Evolutionary conservation across 2,113 vertebrate species (phyloP).

Genomic region (Macquaria australasica): DNA sequence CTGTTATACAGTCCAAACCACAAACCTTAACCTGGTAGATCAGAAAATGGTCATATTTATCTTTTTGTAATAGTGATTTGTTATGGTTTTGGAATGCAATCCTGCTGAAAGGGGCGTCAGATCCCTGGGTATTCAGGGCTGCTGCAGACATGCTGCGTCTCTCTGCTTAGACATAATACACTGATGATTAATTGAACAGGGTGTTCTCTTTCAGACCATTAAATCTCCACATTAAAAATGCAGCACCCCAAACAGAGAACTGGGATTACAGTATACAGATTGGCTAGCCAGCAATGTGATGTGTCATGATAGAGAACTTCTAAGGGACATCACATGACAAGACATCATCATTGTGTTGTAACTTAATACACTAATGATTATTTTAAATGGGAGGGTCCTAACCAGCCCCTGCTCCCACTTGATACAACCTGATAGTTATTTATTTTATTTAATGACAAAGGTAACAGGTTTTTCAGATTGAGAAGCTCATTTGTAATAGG

Average conservation of each 20-base stretch:
- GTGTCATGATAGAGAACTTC: neutral
- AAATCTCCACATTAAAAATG: slow-evolving; percentile 88
- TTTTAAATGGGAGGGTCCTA: neutral
- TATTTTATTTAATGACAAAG: neutral
- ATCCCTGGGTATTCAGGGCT: slow-evolving; percentile 61
- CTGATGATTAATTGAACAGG: slow-evolving; percentile 87
- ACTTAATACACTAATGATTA: too few species aligned
- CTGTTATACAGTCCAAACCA: neutral
- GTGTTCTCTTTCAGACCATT: slow-evolving; percentile 86
- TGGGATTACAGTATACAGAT: slow-evolving; percentile 76
- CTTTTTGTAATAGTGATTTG: neutral
- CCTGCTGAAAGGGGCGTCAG: slow-evolving; percentile 1
- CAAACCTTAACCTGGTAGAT: neutral
- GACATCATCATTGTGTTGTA: neutral
- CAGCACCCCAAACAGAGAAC: slow-evolving; percentile 79
- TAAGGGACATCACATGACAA: slow-evolving; percentile 1
- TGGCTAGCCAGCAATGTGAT: slow-evolving; percentile 14
- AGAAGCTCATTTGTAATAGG: too few species aligned
- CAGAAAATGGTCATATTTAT: neutral
- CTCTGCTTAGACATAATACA: slow-evolving; percentile 74
- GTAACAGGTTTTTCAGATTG: too few species aligned
- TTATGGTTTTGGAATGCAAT: neutral
- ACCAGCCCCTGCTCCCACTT: neutral
- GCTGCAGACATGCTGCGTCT: slow-evolving; percentile 74
- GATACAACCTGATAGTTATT: neutral